A percentile compares a stretch with the other conserved stretches of the same genome.
phyloP scores from a whole-genome alignment of 1,140 invertebrate genomes.

The Nixonia krombeini region DNA sequence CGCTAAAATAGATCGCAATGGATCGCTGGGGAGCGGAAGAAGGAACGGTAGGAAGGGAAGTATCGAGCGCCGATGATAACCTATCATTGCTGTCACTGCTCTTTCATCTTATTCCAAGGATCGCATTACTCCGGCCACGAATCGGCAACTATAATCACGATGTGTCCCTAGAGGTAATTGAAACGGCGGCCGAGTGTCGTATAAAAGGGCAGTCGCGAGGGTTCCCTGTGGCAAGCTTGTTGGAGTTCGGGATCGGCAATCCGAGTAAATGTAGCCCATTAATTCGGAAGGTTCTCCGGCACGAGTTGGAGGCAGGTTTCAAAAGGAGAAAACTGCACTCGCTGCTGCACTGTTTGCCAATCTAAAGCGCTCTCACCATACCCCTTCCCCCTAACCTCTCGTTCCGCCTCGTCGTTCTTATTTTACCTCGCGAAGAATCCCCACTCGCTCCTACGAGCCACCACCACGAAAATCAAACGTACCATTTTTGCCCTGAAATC shows the following conservation, averaged over 20 bases:
- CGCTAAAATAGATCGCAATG: too few relatives aligned
- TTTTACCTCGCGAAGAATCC: constrained; percentile 10
- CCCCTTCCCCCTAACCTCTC: constrained; percentile 6
- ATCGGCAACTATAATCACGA: constrained; percentile 42
- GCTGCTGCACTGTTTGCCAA: constrained; percentile 32
- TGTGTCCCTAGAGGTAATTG: constrained; percentile 45
- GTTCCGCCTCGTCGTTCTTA: constrained; percentile 2
- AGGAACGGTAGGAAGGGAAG: too few relatives aligned
- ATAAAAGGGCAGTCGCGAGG: constrained; percentile 36
- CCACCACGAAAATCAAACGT: constrained; percentile 8
- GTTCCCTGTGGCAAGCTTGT: constrained; percentile 33
- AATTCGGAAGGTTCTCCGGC: constrained; percentile 47
- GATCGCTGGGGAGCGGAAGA: too few relatives aligned
- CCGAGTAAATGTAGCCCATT: constrained; percentile 55
- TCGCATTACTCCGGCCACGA: constrained; percentile 23
- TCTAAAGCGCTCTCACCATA: constrained; percentile 22
- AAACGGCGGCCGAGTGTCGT: constrained; percentile 20
- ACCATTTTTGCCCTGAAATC: constrained; percentile 3
- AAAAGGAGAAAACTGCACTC: constrained; percentile 28
- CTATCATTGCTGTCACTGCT: neutral
- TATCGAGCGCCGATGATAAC: too few relatives aligned
- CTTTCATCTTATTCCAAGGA: constrained; percentile 5
- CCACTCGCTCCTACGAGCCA: neutral
- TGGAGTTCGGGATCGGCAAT: constrained; percentile 47
- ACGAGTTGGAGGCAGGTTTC: constrained; percentile 21